Evolutionary conservation across 2,797 vertebrate genomes (phyloP).

Genomic region (Danio choprae): DNA sequence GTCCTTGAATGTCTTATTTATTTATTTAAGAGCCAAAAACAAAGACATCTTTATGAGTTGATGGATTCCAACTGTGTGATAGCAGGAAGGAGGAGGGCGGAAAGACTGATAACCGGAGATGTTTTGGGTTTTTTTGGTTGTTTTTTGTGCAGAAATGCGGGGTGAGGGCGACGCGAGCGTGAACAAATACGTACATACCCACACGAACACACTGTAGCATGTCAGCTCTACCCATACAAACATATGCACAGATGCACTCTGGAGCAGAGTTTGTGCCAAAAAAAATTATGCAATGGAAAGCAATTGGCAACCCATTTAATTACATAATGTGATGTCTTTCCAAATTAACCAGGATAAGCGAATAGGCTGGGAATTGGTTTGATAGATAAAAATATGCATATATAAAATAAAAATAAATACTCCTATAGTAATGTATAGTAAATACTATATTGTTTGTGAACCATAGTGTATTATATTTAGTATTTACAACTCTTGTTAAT

Average conservation of each 20-base stretch:
- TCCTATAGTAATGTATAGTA: no score
- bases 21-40: slow-evolving; percentile 45
- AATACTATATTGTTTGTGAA: no score
- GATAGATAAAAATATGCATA: background rate
- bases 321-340: background rate
- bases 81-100: slow-evolving; percentile 10
- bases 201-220: slow-evolving; percentile 1
- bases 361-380: background rate
- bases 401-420: no score
- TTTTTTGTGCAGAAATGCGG: slow-evolving; percentile 32
- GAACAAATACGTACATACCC: slow-evolving; percentile 33
- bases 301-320: background rate
- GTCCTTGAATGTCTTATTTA: slow-evolving; percentile 10
- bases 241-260: background rate
- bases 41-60: slow-evolving; percentile 45
- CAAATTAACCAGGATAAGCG: background rate
- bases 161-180: background rate
- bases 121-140: background rate
- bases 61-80: slow-evolving; percentile 34
- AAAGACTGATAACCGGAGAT: slow-evolving; percentile 41
- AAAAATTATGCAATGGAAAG: background rate
- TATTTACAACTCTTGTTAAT: background rate
- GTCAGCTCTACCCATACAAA: slow-evolving; percentile 10
- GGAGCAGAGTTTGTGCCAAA: background rate
- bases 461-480: no score